Percentiles rank a stretch among this genome's conserved stretches.
phyloP scores from a whole-genome alignment of 2,888 invertebrate species.

The Acleris cristana region DNA sequence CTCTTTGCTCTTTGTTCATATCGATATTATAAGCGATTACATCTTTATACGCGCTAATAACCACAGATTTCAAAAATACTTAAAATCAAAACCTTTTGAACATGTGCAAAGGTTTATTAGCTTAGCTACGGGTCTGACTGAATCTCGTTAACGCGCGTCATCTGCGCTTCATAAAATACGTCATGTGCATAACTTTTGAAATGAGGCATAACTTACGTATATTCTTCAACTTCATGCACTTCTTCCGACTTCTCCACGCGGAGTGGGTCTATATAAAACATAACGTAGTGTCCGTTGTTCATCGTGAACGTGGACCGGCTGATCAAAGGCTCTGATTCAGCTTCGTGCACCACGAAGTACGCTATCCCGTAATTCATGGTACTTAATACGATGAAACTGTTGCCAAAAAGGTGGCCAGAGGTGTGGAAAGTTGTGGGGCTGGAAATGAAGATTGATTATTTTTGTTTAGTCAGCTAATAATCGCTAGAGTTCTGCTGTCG shows the following conservation, averaged over 20 bases:
- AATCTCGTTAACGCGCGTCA: no score
- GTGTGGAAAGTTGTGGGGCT: neutral
- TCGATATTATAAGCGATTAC: no score
- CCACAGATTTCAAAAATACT: no score
- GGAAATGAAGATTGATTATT: neutral
- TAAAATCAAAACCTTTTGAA: no score
- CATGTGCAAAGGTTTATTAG: no score
- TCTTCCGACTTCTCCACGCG: conserved; percentile 22
- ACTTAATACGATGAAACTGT: conserved; percentile 12
- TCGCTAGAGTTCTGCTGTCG: no score
- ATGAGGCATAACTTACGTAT: conserved; percentile 19
- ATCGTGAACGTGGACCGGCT: conserved; percentile 6
- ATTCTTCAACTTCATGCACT: conserved; percentile 30
- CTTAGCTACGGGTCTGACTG: no score
- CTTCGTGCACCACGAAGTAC: conserved; percentile 16
- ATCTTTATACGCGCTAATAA: no score
- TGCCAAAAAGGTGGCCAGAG: conserved; percentile 9
- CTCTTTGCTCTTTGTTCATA: no score
- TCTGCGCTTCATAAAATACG: no score
- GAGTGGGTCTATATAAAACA: conserved; percentile 14
- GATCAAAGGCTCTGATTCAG: conserved; percentile 9
- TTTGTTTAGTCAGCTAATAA: no score
- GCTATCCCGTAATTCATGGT: conserved; percentile 14
- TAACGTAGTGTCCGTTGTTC: conserved; percentile 20
- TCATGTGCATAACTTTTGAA: no score